A percentile compares a stretch with the other conserved stretches of the same genome.
These are phyloP conservation scores for Corythaeola cristata DNA, from an alignment of 2,113 vertebrate species.

Conservation along the genomic window DNA sequence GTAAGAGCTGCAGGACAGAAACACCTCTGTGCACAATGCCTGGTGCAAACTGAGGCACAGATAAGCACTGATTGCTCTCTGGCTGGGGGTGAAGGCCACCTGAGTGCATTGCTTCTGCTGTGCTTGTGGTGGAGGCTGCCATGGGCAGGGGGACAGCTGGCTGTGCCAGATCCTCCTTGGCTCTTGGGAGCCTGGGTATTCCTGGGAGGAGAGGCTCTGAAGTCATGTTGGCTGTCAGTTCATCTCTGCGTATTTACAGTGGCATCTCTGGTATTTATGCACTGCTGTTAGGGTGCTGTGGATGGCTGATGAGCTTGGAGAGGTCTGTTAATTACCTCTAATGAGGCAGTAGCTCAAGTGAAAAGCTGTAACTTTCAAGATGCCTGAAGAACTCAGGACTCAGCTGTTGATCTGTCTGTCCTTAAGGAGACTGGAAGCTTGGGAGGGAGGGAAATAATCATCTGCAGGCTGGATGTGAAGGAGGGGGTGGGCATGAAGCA, in stretches of 20 bases:
- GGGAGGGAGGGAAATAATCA: rapidly evolving
- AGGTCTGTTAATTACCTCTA: neutral
- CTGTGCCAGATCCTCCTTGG: neutral
- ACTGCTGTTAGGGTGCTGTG: rapidly evolving
- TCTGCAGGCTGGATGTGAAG: rapidly evolving
- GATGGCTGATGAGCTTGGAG: rapidly evolving
- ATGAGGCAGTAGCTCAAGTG: neutral
- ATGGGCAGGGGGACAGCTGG: neutral
- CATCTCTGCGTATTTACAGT: rapidly evolving
- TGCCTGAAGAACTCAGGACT: rapidly evolving
- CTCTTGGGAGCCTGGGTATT: neutral
- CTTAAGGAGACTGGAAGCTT: neutral
- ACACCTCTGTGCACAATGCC: neutral
- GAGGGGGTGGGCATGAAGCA: neutral
- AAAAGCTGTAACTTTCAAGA: neutral
- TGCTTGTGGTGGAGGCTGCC: neutral
- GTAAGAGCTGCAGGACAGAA: neutral
- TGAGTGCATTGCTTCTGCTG: neutral
- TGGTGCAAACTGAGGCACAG: rapidly evolving
- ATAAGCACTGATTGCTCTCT: neutral
- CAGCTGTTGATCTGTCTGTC: neutral
- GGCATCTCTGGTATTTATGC: neutral
- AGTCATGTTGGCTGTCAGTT: neutral
- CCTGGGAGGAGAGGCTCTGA: neutral
- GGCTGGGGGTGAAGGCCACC: neutral